Conservation (phyloP, 2,888 invertebrate species). For the Oithona nana region DNA sequence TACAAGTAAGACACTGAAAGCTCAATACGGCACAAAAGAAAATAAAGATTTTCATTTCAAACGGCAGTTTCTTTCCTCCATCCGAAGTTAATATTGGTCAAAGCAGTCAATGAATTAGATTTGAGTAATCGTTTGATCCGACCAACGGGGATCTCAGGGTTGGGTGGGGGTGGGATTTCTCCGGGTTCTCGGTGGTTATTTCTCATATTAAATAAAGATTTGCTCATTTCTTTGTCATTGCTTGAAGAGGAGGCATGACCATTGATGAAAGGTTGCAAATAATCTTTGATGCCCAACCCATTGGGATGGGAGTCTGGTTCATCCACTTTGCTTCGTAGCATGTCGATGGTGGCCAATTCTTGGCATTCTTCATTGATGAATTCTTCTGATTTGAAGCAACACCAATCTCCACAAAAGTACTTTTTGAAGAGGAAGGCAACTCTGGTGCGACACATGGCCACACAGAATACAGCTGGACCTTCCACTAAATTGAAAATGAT, state of each 20-base stretch:
- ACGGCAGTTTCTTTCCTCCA: slow-evolving; percentile 17
- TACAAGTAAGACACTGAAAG: too few relatives aligned
- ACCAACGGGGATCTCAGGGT: slow-evolving; percentile 8
- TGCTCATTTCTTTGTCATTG: slow-evolving; percentile 8
- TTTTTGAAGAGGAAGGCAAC: slow-evolving; percentile 17
- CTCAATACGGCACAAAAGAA: too few relatives aligned
- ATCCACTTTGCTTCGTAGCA: not conserved
- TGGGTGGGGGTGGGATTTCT: not conserved
- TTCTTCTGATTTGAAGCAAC: slow-evolving; percentile 6
- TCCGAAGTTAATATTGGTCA: slow-evolving; percentile 13
- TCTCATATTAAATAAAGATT: slow-evolving; percentile 13
- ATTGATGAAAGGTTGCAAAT: not conserved
- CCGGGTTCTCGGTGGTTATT: not conserved
- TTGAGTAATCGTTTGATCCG: slow-evolving; percentile 1
- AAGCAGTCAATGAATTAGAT: slow-evolving; percentile 5
- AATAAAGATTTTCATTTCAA: too few relatives aligned
- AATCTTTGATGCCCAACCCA: too few relatives aligned
- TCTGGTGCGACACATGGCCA: slow-evolving; percentile 15
- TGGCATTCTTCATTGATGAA: slow-evolving; percentile 9
- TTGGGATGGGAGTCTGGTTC: not conserved
- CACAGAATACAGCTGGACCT: slow-evolving; percentile 11
- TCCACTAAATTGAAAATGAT: slow-evolving; percentile 12
- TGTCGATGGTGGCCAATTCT: slow-evolving; percentile 7
- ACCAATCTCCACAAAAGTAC: slow-evolving; percentile 12
- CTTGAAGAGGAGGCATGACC: not conserved